phyloP scores from a whole-genome alignment of 2,797 vertebrate species.

The Onychomys torridus region DNA sequence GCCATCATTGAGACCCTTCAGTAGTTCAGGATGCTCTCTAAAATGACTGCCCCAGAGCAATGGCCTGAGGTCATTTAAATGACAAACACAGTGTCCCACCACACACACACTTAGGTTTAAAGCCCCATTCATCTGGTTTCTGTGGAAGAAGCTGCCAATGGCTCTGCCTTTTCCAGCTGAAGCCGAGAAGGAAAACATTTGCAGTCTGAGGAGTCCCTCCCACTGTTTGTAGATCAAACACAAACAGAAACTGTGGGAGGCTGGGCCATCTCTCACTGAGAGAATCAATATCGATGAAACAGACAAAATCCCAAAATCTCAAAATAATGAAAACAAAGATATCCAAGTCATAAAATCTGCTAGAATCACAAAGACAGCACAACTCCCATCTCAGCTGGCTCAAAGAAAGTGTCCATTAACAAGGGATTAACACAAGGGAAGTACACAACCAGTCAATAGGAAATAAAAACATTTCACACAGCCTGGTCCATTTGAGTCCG shows the following conservation, averaged over 20 bases:
- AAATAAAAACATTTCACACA: slow-evolving; percentile 79
- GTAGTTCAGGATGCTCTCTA: slow-evolving; percentile 20
- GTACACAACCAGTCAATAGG: slow-evolving; percentile 83
- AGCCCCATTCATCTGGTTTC: slow-evolving; percentile 60
- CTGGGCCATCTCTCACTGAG: slow-evolving; percentile 74
- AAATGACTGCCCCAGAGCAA: slow-evolving; percentile 46
- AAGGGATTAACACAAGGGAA: slow-evolving; percentile 86
- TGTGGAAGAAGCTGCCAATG: slow-evolving; percentile 69
- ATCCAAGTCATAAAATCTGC: slow-evolving; percentile 87
- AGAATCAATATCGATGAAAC: slow-evolving; percentile 84
- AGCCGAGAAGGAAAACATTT: slow-evolving; percentile 62
- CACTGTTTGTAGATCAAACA: slow-evolving; percentile 79
- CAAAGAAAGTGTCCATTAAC: slow-evolving; percentile 88
- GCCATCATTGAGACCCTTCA: background rate
- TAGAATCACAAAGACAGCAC: slow-evolving; percentile 84
- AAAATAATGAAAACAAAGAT: slow-evolving; percentile 89
- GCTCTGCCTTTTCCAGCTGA: slow-evolving; percentile 55
- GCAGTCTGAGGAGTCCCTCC: slow-evolving; percentile 79
- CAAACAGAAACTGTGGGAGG: slow-evolving; percentile 82
- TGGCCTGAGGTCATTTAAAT: slow-evolving; percentile 53
- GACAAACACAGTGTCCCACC: slow-evolving; percentile 44
- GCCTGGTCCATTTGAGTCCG: slow-evolving; percentile 66
- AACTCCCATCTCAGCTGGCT: slow-evolving; percentile 88
- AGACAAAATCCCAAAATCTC: slow-evolving; percentile 88
- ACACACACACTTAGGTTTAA: slow-evolving; percentile 12